A percentile compares a stretch with the other conserved stretches of the same genome.
Evolutionary conservation across 2,113 vertebrate species (phyloP).

Genomic region (Burhinus oedicnemus): DNA sequence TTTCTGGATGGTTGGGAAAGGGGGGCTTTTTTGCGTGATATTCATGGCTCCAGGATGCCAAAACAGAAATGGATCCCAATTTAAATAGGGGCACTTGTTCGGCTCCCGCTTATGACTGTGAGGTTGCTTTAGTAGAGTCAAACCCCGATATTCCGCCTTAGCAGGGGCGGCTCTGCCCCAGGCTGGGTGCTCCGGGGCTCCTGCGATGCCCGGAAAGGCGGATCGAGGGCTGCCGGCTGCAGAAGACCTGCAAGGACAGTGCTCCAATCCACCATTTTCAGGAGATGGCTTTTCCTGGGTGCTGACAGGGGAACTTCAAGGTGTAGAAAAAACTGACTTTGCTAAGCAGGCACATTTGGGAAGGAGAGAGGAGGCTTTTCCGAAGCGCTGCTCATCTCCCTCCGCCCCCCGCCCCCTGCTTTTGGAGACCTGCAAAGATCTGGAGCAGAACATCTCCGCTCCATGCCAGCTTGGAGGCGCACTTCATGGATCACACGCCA

Average conservation of each 20-base stretch:
- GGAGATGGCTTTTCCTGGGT: neutral
- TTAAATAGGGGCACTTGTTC: rapidly evolving
- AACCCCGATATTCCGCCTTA: neutral
- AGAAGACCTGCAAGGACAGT: neutral
- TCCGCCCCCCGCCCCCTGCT: neutral
- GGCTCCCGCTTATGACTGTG: rapidly evolving
- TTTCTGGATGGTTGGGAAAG: rapidly evolving
- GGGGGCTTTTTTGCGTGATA: rapidly evolving
- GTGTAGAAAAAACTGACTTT: rapidly evolving
- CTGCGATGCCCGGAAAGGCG: rapidly evolving
- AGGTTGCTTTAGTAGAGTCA: rapidly evolving
- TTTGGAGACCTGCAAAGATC: neutral
- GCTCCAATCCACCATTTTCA: rapidly evolving
- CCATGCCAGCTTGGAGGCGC: rapidly evolving
- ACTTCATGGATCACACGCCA: rapidly evolving
- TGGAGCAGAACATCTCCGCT: neutral
- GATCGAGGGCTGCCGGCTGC: too few species aligned
- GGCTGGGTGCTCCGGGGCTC: rapidly evolving
- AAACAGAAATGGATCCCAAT: rapidly evolving
- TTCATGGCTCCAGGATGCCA: rapidly evolving
- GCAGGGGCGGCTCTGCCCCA: neutral
- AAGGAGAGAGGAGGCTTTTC: neutral
- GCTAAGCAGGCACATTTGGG: neutral
- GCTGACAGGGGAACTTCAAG: rapidly evolving
- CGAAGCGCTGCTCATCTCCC: neutral